These are phyloP conservation scores for Aythya baeri DNA, from an alignment of 2,113 vertebrate genomes.

Conservation along the genomic window DNA sequence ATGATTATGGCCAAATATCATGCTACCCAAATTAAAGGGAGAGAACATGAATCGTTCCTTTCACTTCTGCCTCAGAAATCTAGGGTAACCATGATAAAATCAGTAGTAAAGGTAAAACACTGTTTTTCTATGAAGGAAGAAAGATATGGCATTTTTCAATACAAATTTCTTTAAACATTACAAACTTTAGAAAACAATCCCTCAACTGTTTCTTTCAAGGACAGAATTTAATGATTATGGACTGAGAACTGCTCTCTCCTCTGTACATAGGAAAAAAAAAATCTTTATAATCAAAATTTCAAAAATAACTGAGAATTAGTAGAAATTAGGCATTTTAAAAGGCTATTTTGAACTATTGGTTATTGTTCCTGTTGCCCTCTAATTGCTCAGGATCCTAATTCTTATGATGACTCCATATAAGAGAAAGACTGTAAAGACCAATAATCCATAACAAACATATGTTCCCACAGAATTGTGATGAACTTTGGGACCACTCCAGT, in stretches of 20 bases:
- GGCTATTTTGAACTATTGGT: neutral
- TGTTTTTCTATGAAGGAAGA: slow-evolving; percentile 16
- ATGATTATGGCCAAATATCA: slow-evolving; percentile 59
- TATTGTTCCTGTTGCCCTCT: neutral
- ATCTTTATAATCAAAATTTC: neutral
- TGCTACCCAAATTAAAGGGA: slow-evolving; percentile 72
- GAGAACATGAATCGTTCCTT: slow-evolving; percentile 55
- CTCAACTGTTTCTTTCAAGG: neutral
- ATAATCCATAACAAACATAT: neutral
- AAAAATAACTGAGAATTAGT: neutral
- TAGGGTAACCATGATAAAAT: slow-evolving; percentile 61
- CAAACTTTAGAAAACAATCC: neutral
- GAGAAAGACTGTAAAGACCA: neutral
- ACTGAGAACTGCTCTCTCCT: neutral
- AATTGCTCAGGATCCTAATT: neutral
- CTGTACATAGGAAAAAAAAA: neutral
- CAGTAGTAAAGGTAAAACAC: slow-evolving; percentile 48
- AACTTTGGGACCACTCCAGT: neutral
- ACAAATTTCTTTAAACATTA: neutral
- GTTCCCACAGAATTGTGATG: neutral
- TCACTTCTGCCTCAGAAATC: slow-evolving; percentile 59
- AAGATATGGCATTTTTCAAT: neutral
- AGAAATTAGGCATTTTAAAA: neutral
- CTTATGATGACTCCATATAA: neutral
- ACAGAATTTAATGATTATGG: neutral